phyloP scores from a whole-genome alignment of 2,888 invertebrate genomes.

The Morpho helenor region DNA sequence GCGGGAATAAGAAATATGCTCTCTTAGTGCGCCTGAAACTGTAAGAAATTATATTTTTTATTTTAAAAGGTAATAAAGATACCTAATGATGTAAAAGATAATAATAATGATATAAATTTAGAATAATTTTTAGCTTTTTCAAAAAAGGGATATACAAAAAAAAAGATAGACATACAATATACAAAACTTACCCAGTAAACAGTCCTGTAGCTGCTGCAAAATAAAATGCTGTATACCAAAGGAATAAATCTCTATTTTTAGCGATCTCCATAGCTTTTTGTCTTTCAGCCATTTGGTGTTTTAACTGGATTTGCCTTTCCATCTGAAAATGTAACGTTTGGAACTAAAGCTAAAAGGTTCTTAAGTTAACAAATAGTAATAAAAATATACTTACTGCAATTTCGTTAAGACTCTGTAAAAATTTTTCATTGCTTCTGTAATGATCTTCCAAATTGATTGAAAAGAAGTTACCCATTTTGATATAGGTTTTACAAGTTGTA shows the following conservation, averaged over 20 bases:
- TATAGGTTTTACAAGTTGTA: too few relatives aligned
- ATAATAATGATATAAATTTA: too few relatives aligned
- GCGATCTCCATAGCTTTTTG: conserved; percentile 86
- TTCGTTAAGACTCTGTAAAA: conserved; percentile 82
- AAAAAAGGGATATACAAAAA: not conserved
- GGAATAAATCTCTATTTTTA: conserved; percentile 84
- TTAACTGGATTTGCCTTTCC: conserved; percentile 89
- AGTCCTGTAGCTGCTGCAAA: conserved; percentile 73
- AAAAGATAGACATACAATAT: not conserved
- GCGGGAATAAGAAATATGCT: conserved; percentile 80
- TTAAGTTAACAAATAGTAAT: not conserved
- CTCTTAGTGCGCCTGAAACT: conserved; percentile 82
- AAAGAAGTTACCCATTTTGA: conserved; percentile 79
- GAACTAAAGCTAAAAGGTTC: too few relatives aligned
- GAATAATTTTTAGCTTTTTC: too few relatives aligned
- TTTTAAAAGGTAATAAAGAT: not conserved
- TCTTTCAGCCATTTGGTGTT: conserved; percentile 87
- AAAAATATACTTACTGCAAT: conserved; percentile 75
- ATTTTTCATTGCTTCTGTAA: conserved; percentile 84
- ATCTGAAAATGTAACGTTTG: conserved; percentile 64
- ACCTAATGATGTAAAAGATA: not conserved
- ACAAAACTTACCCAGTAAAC: conserved; percentile 64
- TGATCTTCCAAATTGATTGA: conserved; percentile 83
- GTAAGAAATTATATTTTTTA: conserved; percentile 4
- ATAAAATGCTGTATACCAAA: conserved; percentile 86